Evolutionary conservation across 2,113 vertebrate species (phyloP).

Genomic region (Pteropus alecto): DNA sequence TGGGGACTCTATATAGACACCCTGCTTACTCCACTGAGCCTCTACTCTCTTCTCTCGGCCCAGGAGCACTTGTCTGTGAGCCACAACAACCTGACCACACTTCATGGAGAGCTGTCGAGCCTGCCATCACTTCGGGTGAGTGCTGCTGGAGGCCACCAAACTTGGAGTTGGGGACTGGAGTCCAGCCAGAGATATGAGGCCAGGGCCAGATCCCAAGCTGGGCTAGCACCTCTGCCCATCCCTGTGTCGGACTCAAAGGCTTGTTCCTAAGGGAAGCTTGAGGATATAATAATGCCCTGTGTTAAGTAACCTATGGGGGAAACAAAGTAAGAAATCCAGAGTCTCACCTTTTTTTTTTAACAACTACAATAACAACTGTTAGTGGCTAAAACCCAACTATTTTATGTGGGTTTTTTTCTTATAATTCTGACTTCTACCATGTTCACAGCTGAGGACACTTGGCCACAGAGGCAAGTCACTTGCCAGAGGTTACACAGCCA

Average conservation of each 20-base stretch:
- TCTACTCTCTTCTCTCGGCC: not conserved
- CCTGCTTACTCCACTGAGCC: not conserved
- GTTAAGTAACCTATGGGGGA: not conserved
- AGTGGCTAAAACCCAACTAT: fast-evolving
- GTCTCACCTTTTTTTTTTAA: not conserved
- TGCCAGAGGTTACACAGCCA: not conserved
- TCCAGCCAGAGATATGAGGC: not conserved
- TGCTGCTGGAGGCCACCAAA: not conserved
- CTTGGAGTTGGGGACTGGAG: too few relatives aligned
- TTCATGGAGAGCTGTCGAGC: conserved; percentile 95
- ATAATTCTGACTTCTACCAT: not conserved
- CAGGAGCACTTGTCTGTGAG: conserved; percentile 98
- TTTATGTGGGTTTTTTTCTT: not conserved
- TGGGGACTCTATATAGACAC: not conserved
- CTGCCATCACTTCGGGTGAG: conserved; percentile 96
- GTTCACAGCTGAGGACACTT: not conserved
- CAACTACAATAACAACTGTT: not conserved
- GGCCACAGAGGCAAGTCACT: not conserved
- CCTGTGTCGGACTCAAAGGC: not conserved
- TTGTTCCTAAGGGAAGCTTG: fast-evolving
- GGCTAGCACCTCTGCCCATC: not conserved
- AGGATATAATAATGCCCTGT: fast-evolving
- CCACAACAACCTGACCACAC: conserved; percentile 96
- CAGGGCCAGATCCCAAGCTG: not conserved
- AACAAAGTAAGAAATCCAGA: not conserved